Evolutionary conservation across 2,888 invertebrate species (phyloP).

Genomic region (Pseudoips prasinana): DNA sequence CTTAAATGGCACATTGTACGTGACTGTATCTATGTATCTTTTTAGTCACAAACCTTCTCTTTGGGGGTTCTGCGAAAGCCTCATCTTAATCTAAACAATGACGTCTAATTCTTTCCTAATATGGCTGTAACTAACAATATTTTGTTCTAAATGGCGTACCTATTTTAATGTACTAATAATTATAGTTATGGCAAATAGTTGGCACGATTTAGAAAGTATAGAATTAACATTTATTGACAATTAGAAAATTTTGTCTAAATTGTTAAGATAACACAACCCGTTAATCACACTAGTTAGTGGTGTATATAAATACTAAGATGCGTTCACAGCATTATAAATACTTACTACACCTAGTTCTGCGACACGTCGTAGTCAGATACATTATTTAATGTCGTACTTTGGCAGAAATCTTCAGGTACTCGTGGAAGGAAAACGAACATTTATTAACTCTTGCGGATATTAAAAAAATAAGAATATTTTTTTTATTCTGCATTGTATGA

Average conservation of each 20-base stretch:
- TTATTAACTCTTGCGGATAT: constrained; percentile 26
- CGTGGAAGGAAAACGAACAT: constrained; percentile 56
- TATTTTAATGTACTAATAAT: constrained; percentile 38
- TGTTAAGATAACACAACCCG: constrained; percentile 76
- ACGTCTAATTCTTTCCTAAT: constrained; percentile 40
- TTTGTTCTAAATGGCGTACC: constrained; percentile 45
- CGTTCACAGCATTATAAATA: constrained; percentile 26
- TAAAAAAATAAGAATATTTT: constrained; percentile 25
- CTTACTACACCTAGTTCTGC: constrained; percentile 37
- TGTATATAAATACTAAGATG: constrained; percentile 45
- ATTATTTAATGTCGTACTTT: constrained; percentile 37
- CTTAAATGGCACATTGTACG: constrained; percentile 44
- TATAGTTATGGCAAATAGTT: constrained; percentile 56
- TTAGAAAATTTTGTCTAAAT: constrained; percentile 58
- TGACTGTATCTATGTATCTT: constrained; percentile 24
- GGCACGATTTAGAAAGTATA: constrained; percentile 50
- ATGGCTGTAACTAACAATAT: constrained; percentile 37
- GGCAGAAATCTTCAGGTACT: constrained; percentile 61
- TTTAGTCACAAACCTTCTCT: constrained; percentile 29
- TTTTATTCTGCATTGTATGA: constrained; percentile 12
- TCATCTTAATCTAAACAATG: constrained; percentile 53
- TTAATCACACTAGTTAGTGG: constrained; percentile 75
- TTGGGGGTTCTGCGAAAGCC: constrained; percentile 45
- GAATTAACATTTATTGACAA: constrained; percentile 35
- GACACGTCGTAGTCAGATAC: constrained; percentile 34